A percentile compares a stretch with the other conserved stretches of the same genome.
phyloP scores from a whole-genome alignment of 1,140 invertebrate genomes.

The Lanistes nyassanus region DNA sequence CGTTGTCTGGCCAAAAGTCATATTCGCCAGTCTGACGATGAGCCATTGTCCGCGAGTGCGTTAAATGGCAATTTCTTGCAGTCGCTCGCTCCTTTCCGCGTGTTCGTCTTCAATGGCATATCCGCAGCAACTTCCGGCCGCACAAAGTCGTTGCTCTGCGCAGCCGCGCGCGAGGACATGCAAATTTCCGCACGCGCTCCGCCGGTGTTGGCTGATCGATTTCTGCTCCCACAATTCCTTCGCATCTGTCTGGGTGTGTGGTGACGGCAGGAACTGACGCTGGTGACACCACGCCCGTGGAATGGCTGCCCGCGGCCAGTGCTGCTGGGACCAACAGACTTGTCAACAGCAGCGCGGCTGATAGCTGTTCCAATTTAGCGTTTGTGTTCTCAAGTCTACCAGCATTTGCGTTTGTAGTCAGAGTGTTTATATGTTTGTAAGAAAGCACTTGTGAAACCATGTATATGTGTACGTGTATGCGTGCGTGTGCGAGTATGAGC shows the following conservation, averaged over 20 bases:
- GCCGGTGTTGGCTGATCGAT: neutral
- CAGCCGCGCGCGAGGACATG: neutral
- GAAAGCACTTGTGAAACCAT: too few species aligned
- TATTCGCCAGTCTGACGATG: neutral
- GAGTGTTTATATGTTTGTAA: too few species aligned
- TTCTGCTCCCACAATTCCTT: neutral
- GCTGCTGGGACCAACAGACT: too few species aligned
- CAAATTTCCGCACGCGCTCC: neutral
- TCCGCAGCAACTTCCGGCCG: constrained; percentile 5
- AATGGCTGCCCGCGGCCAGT: too few species aligned
- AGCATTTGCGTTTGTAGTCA: too few species aligned
- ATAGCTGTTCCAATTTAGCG: too few species aligned
- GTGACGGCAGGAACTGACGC: too few species aligned
- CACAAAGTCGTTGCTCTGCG: constrained; percentile 3
- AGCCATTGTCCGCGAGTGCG: neutral
- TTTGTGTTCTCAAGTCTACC: too few species aligned
- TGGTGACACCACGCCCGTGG: too few species aligned
- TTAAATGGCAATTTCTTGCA: constrained; percentile 9
- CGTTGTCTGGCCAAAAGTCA: constrained; percentile 6
- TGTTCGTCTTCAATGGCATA: constrained; percentile 1
- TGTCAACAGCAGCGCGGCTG: too few species aligned
- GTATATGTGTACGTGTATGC: too few species aligned
- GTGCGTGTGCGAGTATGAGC: too few species aligned
- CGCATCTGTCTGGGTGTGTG: neutral
- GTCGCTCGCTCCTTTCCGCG: neutral